These are phyloP conservation scores for Hoplodrina ambigua DNA, from an alignment of 2,888 invertebrate genomes.

Conservation along the genomic window DNA sequence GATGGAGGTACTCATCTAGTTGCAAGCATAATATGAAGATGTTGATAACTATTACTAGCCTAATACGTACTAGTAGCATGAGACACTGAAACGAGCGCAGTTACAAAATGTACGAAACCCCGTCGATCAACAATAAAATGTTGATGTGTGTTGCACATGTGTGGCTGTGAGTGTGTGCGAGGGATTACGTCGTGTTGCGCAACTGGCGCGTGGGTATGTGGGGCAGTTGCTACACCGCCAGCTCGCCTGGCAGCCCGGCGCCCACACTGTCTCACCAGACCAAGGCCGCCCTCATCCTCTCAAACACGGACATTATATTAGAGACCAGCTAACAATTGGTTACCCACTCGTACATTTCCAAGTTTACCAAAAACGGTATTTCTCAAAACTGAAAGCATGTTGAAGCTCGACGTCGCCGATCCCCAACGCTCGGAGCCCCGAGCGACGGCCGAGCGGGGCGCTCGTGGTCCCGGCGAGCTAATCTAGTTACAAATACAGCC, in stretches of 20 bases:
- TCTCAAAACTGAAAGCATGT: background rate
- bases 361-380: background rate
- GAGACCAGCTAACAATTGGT: background rate
- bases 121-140: background rate
- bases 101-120: conserved; percentile 7
- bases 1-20: background rate
- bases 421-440: background rate
- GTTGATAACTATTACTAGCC: background rate
- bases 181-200: conserved; percentile 42
- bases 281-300: background rate
- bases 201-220: conserved; percentile 35
- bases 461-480: conserved; percentile 29
- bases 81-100: background rate
- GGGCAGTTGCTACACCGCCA: conserved; percentile 29
- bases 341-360: background rate
- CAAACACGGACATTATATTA: background rate
- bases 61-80: background rate
- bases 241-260: background rate
- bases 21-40: background rate
- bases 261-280: background rate
- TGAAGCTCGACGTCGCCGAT: background rate
- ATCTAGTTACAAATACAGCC: conserved; percentile 49
- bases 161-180: conserved; percentile 5
- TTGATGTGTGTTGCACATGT: background rate
- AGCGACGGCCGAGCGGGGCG: background rate